Base-by-base conservation (phyloP, 2,888 invertebrate species). In the Rutpela maculata region DNA sequence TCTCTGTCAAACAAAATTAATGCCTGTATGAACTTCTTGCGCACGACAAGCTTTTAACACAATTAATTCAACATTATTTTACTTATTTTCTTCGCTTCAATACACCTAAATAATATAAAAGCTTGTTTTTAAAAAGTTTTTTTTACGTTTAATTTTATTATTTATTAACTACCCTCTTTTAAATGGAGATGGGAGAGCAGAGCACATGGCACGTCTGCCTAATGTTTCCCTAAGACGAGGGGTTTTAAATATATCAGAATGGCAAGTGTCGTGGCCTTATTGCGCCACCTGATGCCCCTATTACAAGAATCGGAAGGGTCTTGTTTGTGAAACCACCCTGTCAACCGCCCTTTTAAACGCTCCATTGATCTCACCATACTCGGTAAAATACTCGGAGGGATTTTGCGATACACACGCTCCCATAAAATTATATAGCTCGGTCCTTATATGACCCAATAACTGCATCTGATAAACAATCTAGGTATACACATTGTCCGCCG, bases 241-340 rank as follows among this genome's bases (percentile, higher is more conserved):
- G 75, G 68, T 62, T 78, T 81, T 82, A 82, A 81, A 78, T 82
- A 74, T 82, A 81, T 81, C 82, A 80, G 78, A 76, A 82, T 76
- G 79, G 81, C 82, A 82, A 82, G 82, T 82, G 82, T 82, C 82
- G 82, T 77, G 75, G 75, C 76, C 68, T 43, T 75, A 75, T 74
- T 78, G 62, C 70, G 59, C 80, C 82, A 82, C 82, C 82, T 82
- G 82, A 80, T 80, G 81, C 82, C 82, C 71, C 78, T 59, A 59
- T 59, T 59, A 59, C 22, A 59, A 1, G 22, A 68, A 80, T 81
- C 80, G 79, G 68, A 77, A 38, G 76, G 75, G 76, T 77, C 77
- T 68, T 38, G 76, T 75, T 75, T 63, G 63, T 70, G 75, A 79
- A 80, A 79, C 78, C 81, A 68, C 79, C 79, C 81, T 75, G 75